Base-by-base conservation (phyloP, 2,113 vertebrate species). In the Vombatus ursinus region DNA sequence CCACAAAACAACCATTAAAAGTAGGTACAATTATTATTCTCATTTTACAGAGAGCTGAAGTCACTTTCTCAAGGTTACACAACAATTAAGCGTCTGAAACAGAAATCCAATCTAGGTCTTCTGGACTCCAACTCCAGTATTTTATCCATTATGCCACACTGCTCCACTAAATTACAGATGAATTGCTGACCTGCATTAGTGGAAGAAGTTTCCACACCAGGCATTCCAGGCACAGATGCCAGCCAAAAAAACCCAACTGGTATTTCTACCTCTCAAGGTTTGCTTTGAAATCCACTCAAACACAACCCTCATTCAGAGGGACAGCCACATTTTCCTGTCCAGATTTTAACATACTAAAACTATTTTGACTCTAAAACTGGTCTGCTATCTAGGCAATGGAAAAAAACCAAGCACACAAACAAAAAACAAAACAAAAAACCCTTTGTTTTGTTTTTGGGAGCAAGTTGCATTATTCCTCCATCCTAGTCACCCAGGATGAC, bases 11-110 rank as follows among this genome's bases (percentile, higher is more conserved):
- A 28, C 10, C 68, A 52, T 25, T 19, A 96, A 94, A 96, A 96
- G 92, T 90, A 53, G 77, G 28, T 95, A 37, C 31, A 16, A 77
- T 92, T 94, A 96, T 22, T 93, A 57, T 91, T 94, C 90, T 97
- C 91, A 89, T 57, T 94, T 95, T 91, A 97, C 92, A 95, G 90
- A 89, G 92, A 97, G 89, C 47, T 90, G 84, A 97, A 90, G 68
- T 48, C 31, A 51, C 89, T 89, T 94, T 47, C 54, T 95, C 91
- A 92, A 94, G 61, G 61, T 61, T 89, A 92, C 44, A 90, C 3
- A 52, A 89, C 28, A 50, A 92, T 44, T 51, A 93, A 0, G 2
- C 31, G 61, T n/a, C 61, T 68, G 61, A 68, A 68, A 2, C 31
- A 68, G 61, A 68, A n/a, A 68, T 68, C 11, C 61, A 68, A n/a